Evolutionary conservation across 1,140 invertebrate genomes (phyloP).

Genomic region (Ganaspis sp.): DNA sequence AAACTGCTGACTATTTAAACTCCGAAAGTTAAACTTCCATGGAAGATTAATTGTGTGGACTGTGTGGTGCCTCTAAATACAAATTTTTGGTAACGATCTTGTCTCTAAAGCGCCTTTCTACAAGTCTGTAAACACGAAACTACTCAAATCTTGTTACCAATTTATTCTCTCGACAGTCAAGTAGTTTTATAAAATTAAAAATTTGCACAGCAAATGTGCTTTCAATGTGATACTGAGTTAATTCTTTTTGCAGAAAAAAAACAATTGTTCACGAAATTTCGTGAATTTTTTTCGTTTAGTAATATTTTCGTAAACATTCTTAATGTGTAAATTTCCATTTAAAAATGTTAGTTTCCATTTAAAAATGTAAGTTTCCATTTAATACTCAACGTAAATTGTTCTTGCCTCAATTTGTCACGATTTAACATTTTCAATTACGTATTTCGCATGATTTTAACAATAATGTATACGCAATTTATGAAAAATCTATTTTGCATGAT

Average conservation of each 20-base stretch:
- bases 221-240: constrained; percentile 24
- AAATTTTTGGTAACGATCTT: constrained; percentile 20
- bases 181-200: background rate
- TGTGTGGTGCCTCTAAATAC: constrained; percentile 11
- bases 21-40: constrained; percentile 11
- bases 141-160: background rate
- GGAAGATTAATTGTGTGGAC: constrained; percentile 15
- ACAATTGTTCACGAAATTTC: background rate
- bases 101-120: constrained; percentile 20
- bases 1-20: background rate
- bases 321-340: too few species aligned
- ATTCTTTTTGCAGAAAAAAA: background rate
- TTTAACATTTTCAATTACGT: background rate
- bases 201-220: constrained; percentile 3
- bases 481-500: constrained; percentile 14
- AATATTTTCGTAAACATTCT: too few species aligned
- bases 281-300: background rate
- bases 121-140: constrained; percentile 5
- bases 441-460: background rate
- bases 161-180: constrained; percentile 21
- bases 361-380: too few species aligned
- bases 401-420: background rate
- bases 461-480: background rate
- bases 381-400: too few species aligned
- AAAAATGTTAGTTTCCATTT: too few species aligned